Percentiles rank a stretch among this genome's conserved stretches.
These are phyloP conservation scores for Sturnira hondurensis DNA, from an alignment of 2,113 vertebrate genomes.

Conservation along the genomic window DNA sequence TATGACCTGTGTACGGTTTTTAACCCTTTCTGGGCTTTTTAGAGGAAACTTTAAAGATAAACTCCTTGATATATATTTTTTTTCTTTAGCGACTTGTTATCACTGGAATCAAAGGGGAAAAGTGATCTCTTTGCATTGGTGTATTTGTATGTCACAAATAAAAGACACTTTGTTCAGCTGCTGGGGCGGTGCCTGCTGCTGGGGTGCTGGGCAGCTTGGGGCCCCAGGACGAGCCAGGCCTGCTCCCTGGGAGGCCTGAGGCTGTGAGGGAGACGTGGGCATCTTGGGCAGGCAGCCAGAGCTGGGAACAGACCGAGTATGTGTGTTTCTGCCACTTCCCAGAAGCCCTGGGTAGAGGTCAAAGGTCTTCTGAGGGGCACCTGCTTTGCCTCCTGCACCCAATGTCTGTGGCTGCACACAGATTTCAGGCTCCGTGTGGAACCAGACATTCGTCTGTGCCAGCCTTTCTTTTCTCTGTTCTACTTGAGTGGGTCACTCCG, in stretches of 20 bases:
- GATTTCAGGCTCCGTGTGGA: neutral
- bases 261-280: neutral
- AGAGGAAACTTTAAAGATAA: slow-evolving; percentile 52
- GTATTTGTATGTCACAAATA: slow-evolving; percentile 75
- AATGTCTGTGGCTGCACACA: neutral
- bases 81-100: slow-evolving; percentile 57
- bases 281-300: neutral
- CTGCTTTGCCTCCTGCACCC: neutral
- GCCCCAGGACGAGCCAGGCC: no score
- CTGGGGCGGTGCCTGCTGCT: neutral
- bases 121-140: slow-evolving; percentile 48
- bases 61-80: neutral
- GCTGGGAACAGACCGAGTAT: neutral
- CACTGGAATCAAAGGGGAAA: slow-evolving; percentile 72
- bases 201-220: neutral
- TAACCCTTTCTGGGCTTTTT: slow-evolving; percentile 26
- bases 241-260: accelerated
- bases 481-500: neutral
- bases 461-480: no score
- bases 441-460: no score
- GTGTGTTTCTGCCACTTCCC: neutral
- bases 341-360: neutral
- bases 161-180: slow-evolving; percentile 68
- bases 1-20: slow-evolving; percentile 30
- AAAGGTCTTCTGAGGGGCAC: neutral